Conservation (phyloP, 1,140 invertebrate species). For the Apis mellifera region Amel_HAv3.1 CM009933.2:11111001-11111500, state of each 20-base stretch:
- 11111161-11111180: conserved; percentile 13
- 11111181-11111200: neutral
- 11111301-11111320: conserved; percentile 9
- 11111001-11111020: too few relatives aligned
- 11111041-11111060: neutral
- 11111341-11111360: conserved; percentile 62
- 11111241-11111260: conserved; percentile 59
- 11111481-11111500: neutral
- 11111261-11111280: neutral
- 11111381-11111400: conserved; percentile 48
- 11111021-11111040: neutral
- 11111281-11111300: conserved; percentile 38
- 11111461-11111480: conserved; percentile 43
- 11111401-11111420: neutral
- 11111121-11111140: neutral
- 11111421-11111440: conserved; percentile 62
- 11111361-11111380: conserved; percentile 56
- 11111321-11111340: conserved; percentile 20
- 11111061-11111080: neutral
- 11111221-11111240: conserved; percentile 3
- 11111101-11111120: conserved; percentile 21
- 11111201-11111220: conserved; percentile 9
- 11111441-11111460: conserved; percentile 54
- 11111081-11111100: neutral
- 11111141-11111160: conserved; percentile 8